Conservation (phyloP, 2,888 invertebrate genomes). For the Notodonta ziczac region DNA sequence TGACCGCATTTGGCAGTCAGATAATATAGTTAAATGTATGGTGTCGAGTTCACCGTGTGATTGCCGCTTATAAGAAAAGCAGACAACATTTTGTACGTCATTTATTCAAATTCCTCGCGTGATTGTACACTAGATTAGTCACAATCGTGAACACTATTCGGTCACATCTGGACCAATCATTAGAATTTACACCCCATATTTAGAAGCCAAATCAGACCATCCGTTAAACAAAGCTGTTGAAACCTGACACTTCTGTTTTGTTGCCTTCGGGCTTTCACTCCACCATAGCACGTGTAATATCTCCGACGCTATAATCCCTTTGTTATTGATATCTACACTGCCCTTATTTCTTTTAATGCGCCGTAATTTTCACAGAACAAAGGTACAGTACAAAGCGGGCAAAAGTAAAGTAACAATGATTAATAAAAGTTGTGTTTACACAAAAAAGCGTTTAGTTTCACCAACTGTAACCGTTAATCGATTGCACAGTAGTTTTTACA, state of each 20-base stretch:
- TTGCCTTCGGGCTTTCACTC: slow-evolving; percentile 41
- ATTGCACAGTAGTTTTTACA: slow-evolving; percentile 19
- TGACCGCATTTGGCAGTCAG: too few relatives aligned
- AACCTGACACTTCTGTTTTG: slow-evolving; percentile 37
- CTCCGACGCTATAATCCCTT: slow-evolving; percentile 28
- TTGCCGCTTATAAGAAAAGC: too few relatives aligned
- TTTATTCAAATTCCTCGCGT: too few relatives aligned
- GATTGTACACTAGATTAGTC: too few relatives aligned
- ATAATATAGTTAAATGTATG: too few relatives aligned
- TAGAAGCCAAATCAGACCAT: slow-evolving; percentile 24
- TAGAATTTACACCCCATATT: slow-evolving; percentile 5
- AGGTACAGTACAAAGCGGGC: slow-evolving; percentile 6
- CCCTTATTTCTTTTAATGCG: slow-evolving; percentile 9
- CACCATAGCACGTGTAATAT: slow-evolving; percentile 27
- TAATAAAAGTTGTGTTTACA: slow-evolving; percentile 3
- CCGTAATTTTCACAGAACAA: slow-evolving; percentile 4
- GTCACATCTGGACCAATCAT: slow-evolving; percentile 8
- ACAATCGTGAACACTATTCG: too few relatives aligned
- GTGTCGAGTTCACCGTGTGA: too few relatives aligned
- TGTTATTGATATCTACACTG: slow-evolving; percentile 17
- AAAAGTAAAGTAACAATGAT: slow-evolving; percentile 3
- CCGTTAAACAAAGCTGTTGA: slow-evolving; percentile 33
- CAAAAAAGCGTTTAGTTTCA: slow-evolving; percentile 19
- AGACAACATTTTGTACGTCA: too few relatives aligned
- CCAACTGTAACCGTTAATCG: slow-evolving; percentile 18